Percentiles rank a stretch among this genome's conserved stretches.
Evolutionary conservation across 2,888 invertebrate species (phyloP).

Genomic region (Therioaphis trifolii): DNA sequence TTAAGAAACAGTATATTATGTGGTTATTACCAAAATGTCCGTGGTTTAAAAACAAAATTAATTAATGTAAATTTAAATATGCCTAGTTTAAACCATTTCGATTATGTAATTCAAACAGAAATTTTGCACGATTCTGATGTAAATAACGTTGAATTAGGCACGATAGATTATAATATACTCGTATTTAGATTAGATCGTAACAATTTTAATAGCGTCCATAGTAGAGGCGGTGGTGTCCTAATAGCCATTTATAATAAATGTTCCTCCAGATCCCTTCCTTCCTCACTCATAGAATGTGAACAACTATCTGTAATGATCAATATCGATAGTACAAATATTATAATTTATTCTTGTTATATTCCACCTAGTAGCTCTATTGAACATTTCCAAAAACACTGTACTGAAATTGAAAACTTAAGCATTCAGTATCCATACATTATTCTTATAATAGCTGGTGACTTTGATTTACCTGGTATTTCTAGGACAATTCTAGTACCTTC

Average conservation of each 20-base stretch:
- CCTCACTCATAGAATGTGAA: not conserved
- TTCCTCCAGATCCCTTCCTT: not conserved
- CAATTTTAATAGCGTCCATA: not conserved
- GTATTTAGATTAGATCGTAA: conserved; percentile 13
- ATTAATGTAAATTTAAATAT: too few species aligned
- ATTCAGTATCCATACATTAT: too few species aligned
- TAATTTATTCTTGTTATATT: too few species aligned
- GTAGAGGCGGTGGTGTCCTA: conserved; percentile 5
- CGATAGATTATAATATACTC: not conserved
- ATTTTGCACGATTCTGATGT: not conserved
- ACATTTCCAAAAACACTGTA: too few species aligned
- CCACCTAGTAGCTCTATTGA: too few species aligned
- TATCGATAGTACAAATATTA: too few species aligned
- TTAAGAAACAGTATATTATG: not conserved
- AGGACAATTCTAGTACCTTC: not conserved
- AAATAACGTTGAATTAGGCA: not conserved
- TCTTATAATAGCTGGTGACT: not conserved
- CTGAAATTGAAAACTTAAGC: too few species aligned
- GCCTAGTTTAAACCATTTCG: not conserved
- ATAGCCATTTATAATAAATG: not conserved
- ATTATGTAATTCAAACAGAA: conserved; percentile 1
- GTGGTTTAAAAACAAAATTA: too few species aligned
- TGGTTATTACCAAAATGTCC: not conserved
- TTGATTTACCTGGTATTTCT: not conserved
- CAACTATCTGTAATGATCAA: too few species aligned